These are phyloP conservation scores for Scrobipalpa atriplicella DNA, from an alignment of 2,888 invertebrate species.

Conservation along the genomic window DNA sequence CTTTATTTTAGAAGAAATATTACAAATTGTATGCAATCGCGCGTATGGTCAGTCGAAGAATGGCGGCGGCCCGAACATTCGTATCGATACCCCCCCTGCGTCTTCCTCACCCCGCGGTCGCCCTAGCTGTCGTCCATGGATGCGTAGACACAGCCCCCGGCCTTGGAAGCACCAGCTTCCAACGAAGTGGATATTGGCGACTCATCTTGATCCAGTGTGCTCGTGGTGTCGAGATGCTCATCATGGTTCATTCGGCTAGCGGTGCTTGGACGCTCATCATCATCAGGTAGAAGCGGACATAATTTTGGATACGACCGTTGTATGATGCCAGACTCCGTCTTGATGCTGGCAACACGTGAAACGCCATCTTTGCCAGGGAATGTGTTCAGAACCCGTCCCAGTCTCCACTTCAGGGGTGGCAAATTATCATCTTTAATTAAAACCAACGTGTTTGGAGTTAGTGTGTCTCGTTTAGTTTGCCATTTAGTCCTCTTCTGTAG, in stretches of 20 bases:
- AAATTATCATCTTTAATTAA: conserved; percentile 13
- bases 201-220: neutral
- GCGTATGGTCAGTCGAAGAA: too few species aligned
- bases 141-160: conserved; percentile 6
- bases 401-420: conserved; percentile 11
- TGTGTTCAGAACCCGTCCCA: conserved; percentile 6
- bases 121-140: too few species aligned
- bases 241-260: too few species aligned
- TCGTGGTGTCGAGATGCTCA: neutral
- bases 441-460: neutral
- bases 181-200: neutral
- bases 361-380: conserved; percentile 16
- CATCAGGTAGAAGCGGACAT: conserved; percentile 3
- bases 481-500: conserved; percentile 33
- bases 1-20: too few species aligned
- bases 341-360: conserved; percentile 17
- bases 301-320: conserved; percentile 2
- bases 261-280: too few species aligned
- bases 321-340: neutral
- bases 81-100: too few species aligned
- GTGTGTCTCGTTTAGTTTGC: conserved; percentile 22
- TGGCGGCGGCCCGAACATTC: too few species aligned
- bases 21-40: too few species aligned
- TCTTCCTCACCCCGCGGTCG: too few species aligned
- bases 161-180: conserved; percentile 14